phyloP scores from a whole-genome alignment of 2,113 vertebrate genomes.

The Nipponia nippon region DNA sequence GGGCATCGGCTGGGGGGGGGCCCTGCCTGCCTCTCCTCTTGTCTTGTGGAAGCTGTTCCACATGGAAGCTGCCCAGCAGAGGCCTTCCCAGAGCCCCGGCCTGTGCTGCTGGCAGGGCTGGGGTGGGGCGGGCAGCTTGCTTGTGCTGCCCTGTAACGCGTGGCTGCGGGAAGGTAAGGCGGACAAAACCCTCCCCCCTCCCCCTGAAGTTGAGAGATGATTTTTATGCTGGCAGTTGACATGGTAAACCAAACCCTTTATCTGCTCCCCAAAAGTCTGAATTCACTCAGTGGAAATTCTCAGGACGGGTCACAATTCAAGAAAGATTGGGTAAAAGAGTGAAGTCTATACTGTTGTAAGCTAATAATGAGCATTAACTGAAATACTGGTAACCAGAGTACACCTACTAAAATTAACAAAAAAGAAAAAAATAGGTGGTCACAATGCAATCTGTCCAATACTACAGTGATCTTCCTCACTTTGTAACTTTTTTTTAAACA shows the following conservation, averaged over 20 bases:
- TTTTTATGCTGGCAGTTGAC: not conserved
- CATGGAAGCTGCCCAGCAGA: not conserved
- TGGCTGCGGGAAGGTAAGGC: not conserved
- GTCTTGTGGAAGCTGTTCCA: no score
- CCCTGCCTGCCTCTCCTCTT: not conserved
- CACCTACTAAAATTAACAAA: conserved; percentile 4
- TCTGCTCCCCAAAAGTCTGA: not conserved
- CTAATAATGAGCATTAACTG: conserved; percentile 28
- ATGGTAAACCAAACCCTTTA: not conserved
- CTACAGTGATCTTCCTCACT: conserved; percentile 34
- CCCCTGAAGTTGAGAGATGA: not conserved
- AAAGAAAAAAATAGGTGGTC: not conserved
- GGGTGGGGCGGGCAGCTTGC: not conserved
- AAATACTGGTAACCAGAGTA: conserved; percentile 2
- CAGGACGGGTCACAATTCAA: conserved; percentile 41
- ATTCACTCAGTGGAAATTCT: not conserved
- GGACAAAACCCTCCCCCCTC: not conserved
- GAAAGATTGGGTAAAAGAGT: not conserved
- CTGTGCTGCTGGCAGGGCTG: not conserved
- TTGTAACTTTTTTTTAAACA: conserved; percentile 60
- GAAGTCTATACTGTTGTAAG: not conserved
- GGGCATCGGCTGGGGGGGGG: no score
- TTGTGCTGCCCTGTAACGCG: not conserved
- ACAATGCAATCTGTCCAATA: conserved; percentile 27
- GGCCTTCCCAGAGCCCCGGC: not conserved